Percentiles rank a stretch among this genome's conserved stretches.
Conservation (phyloP, 2,888 invertebrate genomes). For the Plebejus anna region DNA sequence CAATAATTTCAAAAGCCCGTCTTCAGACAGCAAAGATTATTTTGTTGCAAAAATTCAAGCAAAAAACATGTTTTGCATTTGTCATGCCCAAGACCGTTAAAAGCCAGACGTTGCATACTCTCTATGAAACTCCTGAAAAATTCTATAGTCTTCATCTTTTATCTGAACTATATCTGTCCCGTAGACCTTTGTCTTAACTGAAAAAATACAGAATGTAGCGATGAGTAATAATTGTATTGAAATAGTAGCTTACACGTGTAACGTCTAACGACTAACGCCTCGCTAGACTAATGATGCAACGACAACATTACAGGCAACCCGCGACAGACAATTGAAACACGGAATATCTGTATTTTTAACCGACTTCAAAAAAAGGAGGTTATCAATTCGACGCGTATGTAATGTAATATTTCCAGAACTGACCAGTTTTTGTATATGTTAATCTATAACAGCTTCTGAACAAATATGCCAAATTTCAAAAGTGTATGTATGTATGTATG, state of each 20-base stretch:
- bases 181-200: background rate
- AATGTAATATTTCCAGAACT: no score
- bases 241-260: slow-evolving; percentile 1
- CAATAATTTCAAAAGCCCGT: background rate
- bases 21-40: background rate
- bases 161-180: background rate
- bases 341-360: no score
- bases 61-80: background rate
- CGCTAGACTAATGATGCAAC: background rate
- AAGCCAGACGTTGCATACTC: background rate
- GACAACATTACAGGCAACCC: background rate
- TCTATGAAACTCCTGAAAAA: background rate
- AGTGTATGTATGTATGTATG: no score
- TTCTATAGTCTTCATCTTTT: background rate
- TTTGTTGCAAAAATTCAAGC: background rate
- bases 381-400: no score
- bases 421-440: no score
- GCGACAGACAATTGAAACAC: background rate
- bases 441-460: no score
- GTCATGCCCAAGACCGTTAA: background rate
- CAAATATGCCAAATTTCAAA: no score
- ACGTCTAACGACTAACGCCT: background rate
- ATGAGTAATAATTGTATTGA: background rate
- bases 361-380: no score
- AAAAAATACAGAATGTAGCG: background rate